Percentiles rank a stretch among this genome's conserved stretches.
phyloP scores from a whole-genome alignment of 2,888 invertebrate genomes.

The Andrena minutula region DNA sequence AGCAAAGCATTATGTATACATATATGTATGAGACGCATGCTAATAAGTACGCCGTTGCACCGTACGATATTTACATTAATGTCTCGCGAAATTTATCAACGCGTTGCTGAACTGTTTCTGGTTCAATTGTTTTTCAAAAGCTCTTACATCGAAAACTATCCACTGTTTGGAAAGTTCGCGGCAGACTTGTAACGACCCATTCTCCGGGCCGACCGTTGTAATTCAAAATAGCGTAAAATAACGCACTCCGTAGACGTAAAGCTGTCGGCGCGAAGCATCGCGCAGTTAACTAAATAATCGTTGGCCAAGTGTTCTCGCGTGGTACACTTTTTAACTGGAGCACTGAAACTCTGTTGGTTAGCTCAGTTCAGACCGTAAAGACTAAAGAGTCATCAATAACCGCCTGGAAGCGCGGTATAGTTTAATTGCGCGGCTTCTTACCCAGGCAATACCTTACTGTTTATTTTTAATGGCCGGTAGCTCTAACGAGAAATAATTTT shows the following conservation, averaged over 20 bases:
- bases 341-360: constrained; percentile 3
- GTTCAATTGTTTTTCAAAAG: background rate
- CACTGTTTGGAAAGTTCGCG: no score
- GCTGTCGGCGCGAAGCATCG: background rate
- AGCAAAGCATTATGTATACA: constrained; percentile 29
- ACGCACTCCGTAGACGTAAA: background rate
- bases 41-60: background rate
- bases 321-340: constrained; percentile 22
- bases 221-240: no score
- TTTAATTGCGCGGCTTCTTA: background rate
- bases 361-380: background rate
- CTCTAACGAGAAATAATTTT: constrained; percentile 41
- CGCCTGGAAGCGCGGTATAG: background rate
- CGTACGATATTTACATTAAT: background rate
- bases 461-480: constrained; percentile 15
- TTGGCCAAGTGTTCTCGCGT: constrained; percentile 36
- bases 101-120: background rate
- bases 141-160: no score
- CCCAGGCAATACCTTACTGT: background rate
- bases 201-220: background rate
- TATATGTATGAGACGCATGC: constrained; percentile 41
- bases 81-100: background rate
- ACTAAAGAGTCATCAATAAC: background rate
- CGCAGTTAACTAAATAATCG: constrained; percentile 63
- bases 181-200: background rate